phyloP scores from a whole-genome alignment of 2,797 vertebrate genomes.

The Gymnothorax reevesii region DNA sequence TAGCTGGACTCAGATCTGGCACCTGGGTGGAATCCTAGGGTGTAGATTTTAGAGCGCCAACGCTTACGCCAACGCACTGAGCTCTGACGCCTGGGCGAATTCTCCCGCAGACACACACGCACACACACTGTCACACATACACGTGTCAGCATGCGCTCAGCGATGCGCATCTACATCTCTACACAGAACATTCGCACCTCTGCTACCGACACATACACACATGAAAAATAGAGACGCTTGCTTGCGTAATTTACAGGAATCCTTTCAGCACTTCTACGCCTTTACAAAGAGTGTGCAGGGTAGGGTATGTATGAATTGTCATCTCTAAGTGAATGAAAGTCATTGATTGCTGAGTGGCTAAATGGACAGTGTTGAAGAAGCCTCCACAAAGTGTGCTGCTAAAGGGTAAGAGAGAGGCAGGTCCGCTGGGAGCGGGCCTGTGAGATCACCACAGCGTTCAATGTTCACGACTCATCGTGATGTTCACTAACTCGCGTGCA shows the following conservation, averaged over 20 bases:
- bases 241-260: too few species aligned
- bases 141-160: background rate
- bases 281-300: too few species aligned
- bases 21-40: background rate
- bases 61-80: background rate
- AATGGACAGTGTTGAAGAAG: too few species aligned
- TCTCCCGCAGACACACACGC: background rate
- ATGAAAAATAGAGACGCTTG: background rate
- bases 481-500: too few species aligned
- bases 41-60: background rate
- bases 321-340: too few species aligned
- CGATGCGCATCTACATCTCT: background rate
- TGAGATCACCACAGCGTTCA: too few species aligned
- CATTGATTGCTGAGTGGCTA: too few species aligned
- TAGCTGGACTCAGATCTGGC: background rate
- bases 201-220: background rate
- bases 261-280: background rate
- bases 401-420: too few species aligned
- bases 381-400: too few species aligned
- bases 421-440: too few species aligned
- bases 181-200: background rate
- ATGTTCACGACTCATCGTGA: too few species aligned
- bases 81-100: background rate
- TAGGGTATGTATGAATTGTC: too few species aligned
- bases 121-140: background rate